A percentile compares a stretch with the other conserved stretches of the same genome.
phyloP scores from a whole-genome alignment of 2,888 invertebrate genomes.

The Drosophila conformis region DNA sequence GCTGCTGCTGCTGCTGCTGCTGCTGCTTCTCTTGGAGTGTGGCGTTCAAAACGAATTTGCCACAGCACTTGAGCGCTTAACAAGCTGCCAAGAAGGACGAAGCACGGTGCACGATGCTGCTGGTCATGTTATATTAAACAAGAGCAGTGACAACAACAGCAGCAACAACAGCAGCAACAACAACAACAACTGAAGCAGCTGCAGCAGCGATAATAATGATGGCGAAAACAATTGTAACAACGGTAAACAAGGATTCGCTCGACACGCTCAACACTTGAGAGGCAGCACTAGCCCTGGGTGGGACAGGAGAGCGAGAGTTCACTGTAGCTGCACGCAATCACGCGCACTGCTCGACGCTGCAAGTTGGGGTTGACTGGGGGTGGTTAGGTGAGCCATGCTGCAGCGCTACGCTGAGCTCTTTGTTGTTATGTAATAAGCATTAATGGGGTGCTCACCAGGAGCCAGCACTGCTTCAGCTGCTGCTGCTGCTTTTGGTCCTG shows the following conservation, averaged over 20 bases:
- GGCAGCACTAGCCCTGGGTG: slow-evolving; percentile 19
- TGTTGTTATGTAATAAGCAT: slow-evolving; percentile 78
- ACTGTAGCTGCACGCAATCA: slow-evolving; percentile 71
- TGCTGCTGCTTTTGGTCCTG: slow-evolving; percentile 15
- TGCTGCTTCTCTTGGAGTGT: slow-evolving; percentile 41
- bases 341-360: slow-evolving; percentile 58
- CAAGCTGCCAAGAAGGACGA: slow-evolving; percentile 64
- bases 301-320: slow-evolving; percentile 22
- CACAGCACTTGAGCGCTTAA: slow-evolving; percentile 81
- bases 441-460: slow-evolving; percentile 71
- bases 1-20: background rate
- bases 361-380: slow-evolving; percentile 2
- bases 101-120: slow-evolving; percentile 48
- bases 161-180: slow-evolving; percentile 1
- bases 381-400: slow-evolving; percentile 13
- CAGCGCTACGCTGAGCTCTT: slow-evolving; percentile 35
- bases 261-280: slow-evolving; percentile 76
- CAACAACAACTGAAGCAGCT: background rate
- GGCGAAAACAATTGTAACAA: slow-evolving; percentile 78
- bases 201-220: slow-evolving; percentile 72
- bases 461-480: slow-evolving; percentile 2
- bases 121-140: slow-evolving; percentile 60
- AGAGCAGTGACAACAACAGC: slow-evolving; percentile 30
- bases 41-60: slow-evolving; percentile 81
- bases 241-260: slow-evolving; percentile 80